phyloP scores from a whole-genome alignment of 64 coral and sea anemone species.

The Anthopleura sola region DNA sequence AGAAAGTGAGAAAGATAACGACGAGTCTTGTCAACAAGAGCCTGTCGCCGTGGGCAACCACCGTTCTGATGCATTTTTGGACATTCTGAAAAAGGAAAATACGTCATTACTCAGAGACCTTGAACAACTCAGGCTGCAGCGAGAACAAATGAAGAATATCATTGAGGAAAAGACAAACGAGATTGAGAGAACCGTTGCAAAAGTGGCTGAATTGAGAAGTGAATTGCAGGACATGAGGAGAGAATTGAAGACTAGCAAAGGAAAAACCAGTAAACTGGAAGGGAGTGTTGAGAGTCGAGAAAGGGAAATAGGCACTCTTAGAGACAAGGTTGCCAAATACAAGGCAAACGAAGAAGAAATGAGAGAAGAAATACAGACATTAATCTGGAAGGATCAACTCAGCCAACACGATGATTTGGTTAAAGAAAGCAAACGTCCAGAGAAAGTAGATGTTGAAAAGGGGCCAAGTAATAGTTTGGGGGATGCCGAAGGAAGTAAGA shows the following conservation, averaged over 20 bases:
- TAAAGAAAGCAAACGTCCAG: background rate
- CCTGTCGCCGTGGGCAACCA: background rate
- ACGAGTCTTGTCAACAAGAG: background rate
- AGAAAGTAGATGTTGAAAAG: background rate
- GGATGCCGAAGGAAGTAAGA: background rate
- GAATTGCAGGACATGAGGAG: background rate
- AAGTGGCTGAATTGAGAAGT: background rate
- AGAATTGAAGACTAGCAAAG: constrained; percentile 21
- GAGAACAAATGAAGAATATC: constrained; percentile 33
- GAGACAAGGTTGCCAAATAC: constrained; percentile 7
- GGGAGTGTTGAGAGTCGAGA: constrained; percentile 2
- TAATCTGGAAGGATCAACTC: background rate
- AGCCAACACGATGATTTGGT: too few relatives aligned
- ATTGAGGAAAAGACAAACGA: constrained; percentile 65
- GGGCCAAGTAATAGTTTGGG: background rate
- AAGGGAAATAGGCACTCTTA: constrained; percentile 6
- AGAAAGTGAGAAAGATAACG: constrained; percentile 23
- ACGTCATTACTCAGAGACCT: constrained; percentile 36
- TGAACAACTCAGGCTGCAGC: constrained; percentile 39
- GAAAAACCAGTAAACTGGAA: constrained; percentile 14
- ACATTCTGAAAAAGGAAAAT: constrained; percentile 69
- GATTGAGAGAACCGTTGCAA: constrained; percentile 28
- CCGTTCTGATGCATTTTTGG: constrained; percentile 27
- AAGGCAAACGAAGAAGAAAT: background rate
- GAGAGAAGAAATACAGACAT: background rate